Evolutionary conservation across 2,797 vertebrate genomes (phyloP).

Genomic region (Microctenopoma lineatum): DNA sequence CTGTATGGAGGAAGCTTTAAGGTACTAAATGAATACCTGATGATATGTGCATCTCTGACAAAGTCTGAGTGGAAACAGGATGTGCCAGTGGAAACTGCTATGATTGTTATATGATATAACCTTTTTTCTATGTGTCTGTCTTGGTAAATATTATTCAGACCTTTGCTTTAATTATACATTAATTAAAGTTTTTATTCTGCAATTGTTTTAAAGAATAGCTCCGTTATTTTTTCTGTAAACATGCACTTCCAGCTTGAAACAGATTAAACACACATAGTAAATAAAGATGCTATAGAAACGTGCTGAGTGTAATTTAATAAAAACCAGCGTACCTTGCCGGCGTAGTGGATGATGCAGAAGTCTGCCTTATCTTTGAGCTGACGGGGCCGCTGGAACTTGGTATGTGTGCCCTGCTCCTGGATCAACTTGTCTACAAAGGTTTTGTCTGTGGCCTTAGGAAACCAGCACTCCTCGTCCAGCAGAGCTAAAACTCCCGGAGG

Average conservation of each 20-base stretch:
- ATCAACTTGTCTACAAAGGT: conserved; percentile 97
- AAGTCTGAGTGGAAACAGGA: neutral
- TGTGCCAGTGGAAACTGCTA: neutral
- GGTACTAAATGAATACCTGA: neutral
- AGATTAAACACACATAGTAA: neutral
- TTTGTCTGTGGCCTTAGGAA: conserved; percentile 98
- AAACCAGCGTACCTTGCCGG: conserved; percentile 88
- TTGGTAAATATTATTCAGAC: neutral
- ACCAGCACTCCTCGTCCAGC: conserved; percentile 99
- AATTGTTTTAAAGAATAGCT: conserved; percentile 5
- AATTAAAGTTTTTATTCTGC: neutral
- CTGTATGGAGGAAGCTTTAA: neutral
- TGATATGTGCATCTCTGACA: neutral
- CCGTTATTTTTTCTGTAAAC: neutral
- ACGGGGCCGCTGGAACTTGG: conserved; percentile 97
- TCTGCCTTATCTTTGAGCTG: conserved; percentile 98
- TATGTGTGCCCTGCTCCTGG: conserved; percentile 96
- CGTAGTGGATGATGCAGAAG: conserved; percentile 98
- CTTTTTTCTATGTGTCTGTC: neutral
- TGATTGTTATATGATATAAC: neutral
- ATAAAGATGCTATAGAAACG: neutral
- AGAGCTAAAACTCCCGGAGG: conserved; percentile 95
- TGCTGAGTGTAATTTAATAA: neutral
- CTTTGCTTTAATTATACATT: neutral
- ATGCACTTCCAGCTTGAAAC: neutral